These are phyloP conservation scores for Synanthedon tipuliformis DNA, from an alignment of 2,888 invertebrate species.

Conservation along the genomic window DNA sequence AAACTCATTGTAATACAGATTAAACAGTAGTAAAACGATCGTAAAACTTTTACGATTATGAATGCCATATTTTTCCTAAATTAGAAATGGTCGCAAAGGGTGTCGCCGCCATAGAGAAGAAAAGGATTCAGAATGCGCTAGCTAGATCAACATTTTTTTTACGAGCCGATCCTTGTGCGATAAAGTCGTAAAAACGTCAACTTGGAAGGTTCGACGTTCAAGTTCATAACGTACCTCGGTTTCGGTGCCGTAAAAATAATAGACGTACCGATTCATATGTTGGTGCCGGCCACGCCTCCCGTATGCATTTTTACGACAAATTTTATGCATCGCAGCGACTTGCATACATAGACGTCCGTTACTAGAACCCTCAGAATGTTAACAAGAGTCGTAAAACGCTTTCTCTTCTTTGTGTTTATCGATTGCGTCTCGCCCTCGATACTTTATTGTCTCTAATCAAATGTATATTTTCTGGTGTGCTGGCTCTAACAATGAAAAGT, in stretches of 20 bases:
- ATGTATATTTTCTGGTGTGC: slow-evolving; percentile 3
- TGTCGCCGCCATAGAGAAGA: slow-evolving; percentile 39
- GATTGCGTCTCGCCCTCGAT: slow-evolving; percentile 11
- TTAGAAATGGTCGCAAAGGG: slow-evolving; percentile 48
- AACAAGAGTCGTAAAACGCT: slow-evolving; percentile 19
- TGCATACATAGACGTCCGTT: slow-evolving; percentile 13
- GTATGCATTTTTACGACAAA: slow-evolving; percentile 31
- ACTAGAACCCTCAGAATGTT: slow-evolving; percentile 22
- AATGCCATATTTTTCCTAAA: slow-evolving; percentile 50
- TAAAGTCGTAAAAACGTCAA: slow-evolving; percentile 55
- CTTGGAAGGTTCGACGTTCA: slow-evolving; percentile 20
- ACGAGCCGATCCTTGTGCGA: slow-evolving; percentile 34
- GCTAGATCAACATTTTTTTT: slow-evolving; percentile 23
- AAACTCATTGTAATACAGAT: slow-evolving; percentile 44
- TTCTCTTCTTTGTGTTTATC: slow-evolving; percentile 13
- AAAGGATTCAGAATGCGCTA: slow-evolving; percentile 42
- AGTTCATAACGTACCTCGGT: slow-evolving; percentile 41
- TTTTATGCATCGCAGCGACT: slow-evolving; percentile 23
- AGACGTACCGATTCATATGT: slow-evolving; percentile 23
- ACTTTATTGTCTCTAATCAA: neutral
- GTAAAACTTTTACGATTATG: slow-evolving; percentile 57
- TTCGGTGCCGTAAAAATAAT: slow-evolving; percentile 37
- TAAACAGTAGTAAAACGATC: slow-evolving; percentile 63
- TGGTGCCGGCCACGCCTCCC: slow-evolving; percentile 23
- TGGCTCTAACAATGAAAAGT: no score